Evolutionary conservation across 2,888 invertebrate genomes (phyloP).

Genomic region (Stenotaenia linearis): DNA sequence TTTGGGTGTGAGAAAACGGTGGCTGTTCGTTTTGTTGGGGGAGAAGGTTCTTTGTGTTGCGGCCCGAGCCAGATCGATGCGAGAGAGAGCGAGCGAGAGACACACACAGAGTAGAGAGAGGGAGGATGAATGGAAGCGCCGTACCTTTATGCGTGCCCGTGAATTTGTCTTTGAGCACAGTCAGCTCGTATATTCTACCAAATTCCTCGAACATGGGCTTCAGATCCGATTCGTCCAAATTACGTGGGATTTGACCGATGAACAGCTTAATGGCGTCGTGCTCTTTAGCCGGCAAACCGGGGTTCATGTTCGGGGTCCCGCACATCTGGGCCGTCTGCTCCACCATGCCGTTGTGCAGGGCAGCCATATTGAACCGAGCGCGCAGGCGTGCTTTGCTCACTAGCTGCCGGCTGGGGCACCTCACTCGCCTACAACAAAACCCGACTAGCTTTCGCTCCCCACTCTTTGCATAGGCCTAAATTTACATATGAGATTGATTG

Average conservation of each 20-base stretch:
- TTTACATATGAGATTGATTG: slow-evolving; percentile 29
- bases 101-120: slow-evolving; percentile 9
- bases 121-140: neutral
- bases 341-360: slow-evolving; percentile 38
- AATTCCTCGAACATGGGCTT: slow-evolving; percentile 88
- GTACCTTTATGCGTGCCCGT: slow-evolving; percentile 93
- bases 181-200: slow-evolving; percentile 89
- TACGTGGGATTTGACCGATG: slow-evolving; percentile 87
- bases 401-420: neutral
- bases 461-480: slow-evolving; percentile 26
- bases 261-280: slow-evolving; percentile 70
- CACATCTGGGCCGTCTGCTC: slow-evolving; percentile 36
- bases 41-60: neutral
- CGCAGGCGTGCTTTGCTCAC: neutral
- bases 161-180: slow-evolving; percentile 88
- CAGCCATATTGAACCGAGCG: slow-evolving; percentile 37
- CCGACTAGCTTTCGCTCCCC: neutral
- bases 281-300: slow-evolving; percentile 49
- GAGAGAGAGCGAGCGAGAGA: slow-evolving; percentile 27
- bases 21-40: neutral
- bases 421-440: slow-evolving; percentile 26
- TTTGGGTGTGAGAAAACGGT: neutral
- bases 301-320: slow-evolving; percentile 27
- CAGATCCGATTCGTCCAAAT: slow-evolving; percentile 78
- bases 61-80: slow-evolving; percentile 2